phyloP scores from a whole-genome alignment of 2,888 invertebrate species.

The Didymodactylos carnosus region DNA sequence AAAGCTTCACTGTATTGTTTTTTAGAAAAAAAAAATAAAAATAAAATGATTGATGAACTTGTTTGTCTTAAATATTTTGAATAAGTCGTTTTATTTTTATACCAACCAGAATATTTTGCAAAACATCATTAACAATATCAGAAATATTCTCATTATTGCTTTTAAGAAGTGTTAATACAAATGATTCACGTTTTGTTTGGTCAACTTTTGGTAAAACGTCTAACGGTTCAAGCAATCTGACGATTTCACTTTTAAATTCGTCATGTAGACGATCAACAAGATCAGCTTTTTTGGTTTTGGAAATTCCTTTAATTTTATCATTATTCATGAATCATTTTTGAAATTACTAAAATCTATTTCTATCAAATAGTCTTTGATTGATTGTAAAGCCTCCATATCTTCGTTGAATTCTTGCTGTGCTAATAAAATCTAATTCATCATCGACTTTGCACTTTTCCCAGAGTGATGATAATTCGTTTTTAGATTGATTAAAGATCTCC shows the following conservation, averaged over 20 bases:
- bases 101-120: neutral
- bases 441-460: neutral
- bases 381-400: neutral
- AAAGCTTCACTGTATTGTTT: no score
- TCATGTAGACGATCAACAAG: neutral
- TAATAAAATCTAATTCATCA: neutral
- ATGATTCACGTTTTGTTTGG: neutral
- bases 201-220: neutral
- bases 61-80: no score
- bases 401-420: neutral
- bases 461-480: no score
- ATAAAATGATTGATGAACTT: no score
- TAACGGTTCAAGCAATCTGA: neutral
- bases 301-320: no score
- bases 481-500: no score
- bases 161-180: neutral
- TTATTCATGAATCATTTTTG: no score
- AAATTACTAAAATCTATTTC: neutral
- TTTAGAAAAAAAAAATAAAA: no score
- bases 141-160: neutral
- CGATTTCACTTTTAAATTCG: neutral
- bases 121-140: neutral
- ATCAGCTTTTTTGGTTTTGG: neutral
- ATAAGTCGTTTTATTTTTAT: neutral
- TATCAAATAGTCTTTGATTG: neutral